These are phyloP conservation scores for Hippoglossus hippoglossus DNA, from an alignment of 2,797 vertebrate species.

Conservation along the genomic window DNA sequence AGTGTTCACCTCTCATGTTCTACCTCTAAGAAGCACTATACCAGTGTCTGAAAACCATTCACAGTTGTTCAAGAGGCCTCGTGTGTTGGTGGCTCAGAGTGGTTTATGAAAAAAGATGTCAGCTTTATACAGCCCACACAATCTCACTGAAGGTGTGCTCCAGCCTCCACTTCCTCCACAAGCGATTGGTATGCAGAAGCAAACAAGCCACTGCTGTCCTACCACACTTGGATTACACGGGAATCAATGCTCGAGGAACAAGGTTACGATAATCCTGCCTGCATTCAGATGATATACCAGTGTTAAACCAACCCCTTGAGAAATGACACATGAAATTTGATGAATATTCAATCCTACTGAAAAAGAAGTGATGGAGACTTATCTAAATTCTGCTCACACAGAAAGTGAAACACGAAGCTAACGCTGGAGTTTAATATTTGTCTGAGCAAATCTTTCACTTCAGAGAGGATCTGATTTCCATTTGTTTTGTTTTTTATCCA, in stretches of 20 bases:
- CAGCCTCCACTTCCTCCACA: slow-evolving; percentile 33
- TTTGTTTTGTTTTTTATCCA: neutral
- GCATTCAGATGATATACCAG: slow-evolving; percentile 66
- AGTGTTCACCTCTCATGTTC: neutral
- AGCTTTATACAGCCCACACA: slow-evolving; percentile 32
- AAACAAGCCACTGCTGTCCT: slow-evolving; percentile 49
- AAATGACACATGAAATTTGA: slow-evolving; percentile 61
- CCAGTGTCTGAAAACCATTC: slow-evolving; percentile 23
- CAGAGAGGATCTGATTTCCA: slow-evolving; percentile 1
- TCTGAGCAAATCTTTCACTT: slow-evolving; percentile 9
- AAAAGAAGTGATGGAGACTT: slow-evolving; percentile 35
- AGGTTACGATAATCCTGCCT: slow-evolving; percentile 62
- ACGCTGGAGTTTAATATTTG: slow-evolving; percentile 1
- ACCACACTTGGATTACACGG: slow-evolving; percentile 60
- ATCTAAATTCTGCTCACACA: slow-evolving; percentile 35
- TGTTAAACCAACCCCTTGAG: slow-evolving; percentile 55
- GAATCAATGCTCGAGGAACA: slow-evolving; percentile 67
- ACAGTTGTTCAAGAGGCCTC: neutral
- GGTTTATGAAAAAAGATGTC: slow-evolving; percentile 41
- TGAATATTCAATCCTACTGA: slow-evolving; percentile 68
- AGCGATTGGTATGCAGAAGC: slow-evolving; percentile 57
- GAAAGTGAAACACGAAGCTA: slow-evolving; percentile 38
- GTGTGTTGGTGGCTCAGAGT: slow-evolving; percentile 9
- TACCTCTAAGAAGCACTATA: slow-evolving; percentile 8
- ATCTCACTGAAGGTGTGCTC: slow-evolving; percentile 31